Conservation (phyloP, 2,888 invertebrate genomes). For the Caenorhabditis panamensis region DNA sequence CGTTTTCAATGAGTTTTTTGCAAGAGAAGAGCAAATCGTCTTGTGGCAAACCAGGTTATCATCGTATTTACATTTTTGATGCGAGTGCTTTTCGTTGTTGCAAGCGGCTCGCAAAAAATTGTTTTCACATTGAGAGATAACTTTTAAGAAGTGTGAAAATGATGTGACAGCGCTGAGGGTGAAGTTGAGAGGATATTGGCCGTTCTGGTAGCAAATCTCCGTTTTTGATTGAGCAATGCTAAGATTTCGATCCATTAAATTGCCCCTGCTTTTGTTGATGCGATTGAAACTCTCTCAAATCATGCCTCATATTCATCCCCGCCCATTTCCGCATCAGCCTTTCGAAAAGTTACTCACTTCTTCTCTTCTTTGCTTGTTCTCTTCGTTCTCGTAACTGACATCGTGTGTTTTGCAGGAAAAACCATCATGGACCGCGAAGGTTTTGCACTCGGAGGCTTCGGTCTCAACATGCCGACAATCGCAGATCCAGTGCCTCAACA, state of each 20-base stretch:
- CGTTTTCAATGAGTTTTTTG: too few species aligned
- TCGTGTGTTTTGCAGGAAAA: constrained; percentile 4
- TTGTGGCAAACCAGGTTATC: constrained; percentile 37
- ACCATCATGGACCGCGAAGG: constrained; percentile 20
- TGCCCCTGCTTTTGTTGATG: not conserved
- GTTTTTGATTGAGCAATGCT: constrained; percentile 11
- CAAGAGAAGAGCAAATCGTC: not conserved
- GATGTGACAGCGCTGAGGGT: not conserved
- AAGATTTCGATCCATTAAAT: not conserved
- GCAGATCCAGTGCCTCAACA: constrained; percentile 13
- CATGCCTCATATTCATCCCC: not conserved
- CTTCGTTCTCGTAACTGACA: not conserved
- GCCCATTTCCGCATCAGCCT: too few species aligned
- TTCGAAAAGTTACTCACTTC: too few species aligned
- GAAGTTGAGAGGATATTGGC: constrained; percentile 19
- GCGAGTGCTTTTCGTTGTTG: not conserved
- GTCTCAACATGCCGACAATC: constrained; percentile 7
- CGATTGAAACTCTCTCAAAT: constrained; percentile 21
- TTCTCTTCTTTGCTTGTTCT: not conserved
- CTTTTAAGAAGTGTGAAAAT: constrained; percentile 35
- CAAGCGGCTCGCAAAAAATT: not conserved
- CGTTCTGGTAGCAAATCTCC: not conserved
- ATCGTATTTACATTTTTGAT: not conserved
- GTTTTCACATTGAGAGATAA: constrained; percentile 1
- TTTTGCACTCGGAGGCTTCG: constrained; percentile 28